Conservation (phyloP, 1,140 invertebrate genomes). For the Leptinotarsa texana region DNA sequence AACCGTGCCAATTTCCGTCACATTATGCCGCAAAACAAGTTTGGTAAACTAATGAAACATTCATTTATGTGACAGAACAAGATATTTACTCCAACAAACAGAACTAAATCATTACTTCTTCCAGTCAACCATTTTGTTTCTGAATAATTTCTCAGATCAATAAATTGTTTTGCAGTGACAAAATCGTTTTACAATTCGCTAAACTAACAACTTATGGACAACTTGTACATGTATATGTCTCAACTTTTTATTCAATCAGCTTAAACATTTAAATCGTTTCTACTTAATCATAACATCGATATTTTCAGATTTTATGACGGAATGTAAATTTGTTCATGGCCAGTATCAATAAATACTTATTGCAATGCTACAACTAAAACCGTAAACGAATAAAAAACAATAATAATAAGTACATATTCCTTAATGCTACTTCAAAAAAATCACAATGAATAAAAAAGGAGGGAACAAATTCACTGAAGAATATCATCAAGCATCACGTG, state of each 20-base stretch:
- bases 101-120: too few species aligned
- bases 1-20: too few species aligned
- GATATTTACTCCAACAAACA: too few species aligned
- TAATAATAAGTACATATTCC: constrained; percentile 10
- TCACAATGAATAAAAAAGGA: constrained; percentile 14
- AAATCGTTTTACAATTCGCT: not conserved
- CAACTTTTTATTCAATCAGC: constrained; percentile 21
- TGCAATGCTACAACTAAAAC: not conserved
- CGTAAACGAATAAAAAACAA: constrained; percentile 10
- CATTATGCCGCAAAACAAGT: too few species aligned
- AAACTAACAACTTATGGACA: constrained; percentile 26
- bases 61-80: too few species aligned
- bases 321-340: constrained; percentile 17
- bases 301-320: constrained; percentile 1
- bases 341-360: constrained; percentile 3
- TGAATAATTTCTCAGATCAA: too few species aligned
- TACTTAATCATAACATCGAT: constrained; percentile 5
- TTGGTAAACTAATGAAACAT: too few species aligned
- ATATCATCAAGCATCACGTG: constrained; percentile 1
- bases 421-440: constrained; percentile 5
- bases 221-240: constrained; percentile 29
- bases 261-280: not conserved
- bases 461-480: constrained; percentile 5
- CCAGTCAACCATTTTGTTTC: too few species aligned
- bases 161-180: not conserved